Base-by-base conservation (phyloP, 2,113 vertebrate species). In the Hyaena hyaena region DNA sequence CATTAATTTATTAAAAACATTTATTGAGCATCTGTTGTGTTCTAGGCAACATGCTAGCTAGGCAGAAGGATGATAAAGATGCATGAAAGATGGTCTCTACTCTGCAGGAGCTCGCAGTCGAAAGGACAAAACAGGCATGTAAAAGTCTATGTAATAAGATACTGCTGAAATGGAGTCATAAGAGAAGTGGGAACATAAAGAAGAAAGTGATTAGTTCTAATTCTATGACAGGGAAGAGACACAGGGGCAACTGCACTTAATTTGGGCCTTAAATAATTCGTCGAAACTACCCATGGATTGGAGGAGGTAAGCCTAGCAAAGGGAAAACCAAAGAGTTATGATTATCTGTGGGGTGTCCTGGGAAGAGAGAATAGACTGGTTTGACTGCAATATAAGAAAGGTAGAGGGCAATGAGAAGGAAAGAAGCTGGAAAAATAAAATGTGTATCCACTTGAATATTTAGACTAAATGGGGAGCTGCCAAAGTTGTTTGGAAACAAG, bases 1-100 rank as follows among this genome's bases (percentile, higher is more conserved):
- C 7, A 86, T 91, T 97, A 88, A 97, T 90, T 81, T 90, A 94
- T 96, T 94, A 91, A 93, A 94, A 94, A 5, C 12, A 91, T 71
- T 58, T 97, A 90, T 45, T 97, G 53, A 90, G 11, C 53, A 79
- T 86, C 79, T 93, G 39, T 93, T 93, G 45, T 71, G 10, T 93
- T 93, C 50, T 21, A 95, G 7, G 26, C 21, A 90, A 82, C 85
- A 91, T 45, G 24, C 45, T 88, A 63, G 39, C 15, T 45, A 85
- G 24, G 33, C 45, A 85, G 45, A 88, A 39, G 85, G 7, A 55
- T 82, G 35, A 97, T 79, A 90, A 90, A 45, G 43, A 84, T 90
- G 48, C 82, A 94, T 90, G 17, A 90, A 96, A 89, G 93, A 63
- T 39, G 2, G 2, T 23, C 5, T 31, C 28, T 76, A 50, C 24